Percentiles rank a stretch among this genome's conserved stretches.
Conservation (phyloP, 2,888 invertebrate genomes). For the Crepidodera aurea region DNA sequence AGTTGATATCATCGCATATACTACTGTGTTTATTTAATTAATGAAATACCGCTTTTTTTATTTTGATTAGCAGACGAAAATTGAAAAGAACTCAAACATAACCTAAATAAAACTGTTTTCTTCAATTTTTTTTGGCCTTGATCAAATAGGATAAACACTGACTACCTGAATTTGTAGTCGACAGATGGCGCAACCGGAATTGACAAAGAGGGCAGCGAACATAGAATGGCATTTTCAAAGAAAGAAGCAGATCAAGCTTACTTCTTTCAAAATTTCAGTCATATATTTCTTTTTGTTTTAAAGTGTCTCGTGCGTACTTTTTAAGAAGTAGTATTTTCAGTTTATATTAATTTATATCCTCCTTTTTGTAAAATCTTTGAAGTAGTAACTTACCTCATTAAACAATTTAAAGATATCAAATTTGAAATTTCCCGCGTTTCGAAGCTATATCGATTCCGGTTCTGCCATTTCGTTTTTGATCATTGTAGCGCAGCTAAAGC, state of each 20-base stretch:
- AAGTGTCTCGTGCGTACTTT: slow-evolving; percentile 26
- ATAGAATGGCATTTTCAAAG: not conserved
- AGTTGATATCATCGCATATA: slow-evolving; percentile 24
- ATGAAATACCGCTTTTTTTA: slow-evolving; percentile 1
- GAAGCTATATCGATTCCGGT: slow-evolving; percentile 55
- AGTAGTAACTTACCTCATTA: slow-evolving; percentile 33
- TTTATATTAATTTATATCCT: slow-evolving; percentile 31
- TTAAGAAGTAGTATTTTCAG: slow-evolving; percentile 31
- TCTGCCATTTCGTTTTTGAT: slow-evolving; percentile 46
- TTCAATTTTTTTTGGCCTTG: not conserved
- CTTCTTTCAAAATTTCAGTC: slow-evolving; percentile 33
- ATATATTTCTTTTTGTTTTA: slow-evolving; percentile 37
- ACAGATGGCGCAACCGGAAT: too few species aligned
- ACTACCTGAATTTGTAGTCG: too few species aligned
- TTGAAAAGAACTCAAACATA: not conserved
- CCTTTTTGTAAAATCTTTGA: slow-evolving; percentile 43
- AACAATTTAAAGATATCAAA: slow-evolving; percentile 21
- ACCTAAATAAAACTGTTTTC: not conserved
- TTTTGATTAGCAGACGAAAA: slow-evolving; percentile 3
- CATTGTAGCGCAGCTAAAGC: slow-evolving; percentile 48
- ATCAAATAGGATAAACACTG: too few species aligned
- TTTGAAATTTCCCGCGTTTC: slow-evolving; percentile 54
- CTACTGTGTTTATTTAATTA: not conserved
- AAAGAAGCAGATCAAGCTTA: slow-evolving; percentile 21
- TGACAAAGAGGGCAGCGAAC: too few species aligned